Evolutionary conservation across 92 coral and sea anemone genomes (phyloP).

Genomic region (Bergia puertoricense): DNA sequence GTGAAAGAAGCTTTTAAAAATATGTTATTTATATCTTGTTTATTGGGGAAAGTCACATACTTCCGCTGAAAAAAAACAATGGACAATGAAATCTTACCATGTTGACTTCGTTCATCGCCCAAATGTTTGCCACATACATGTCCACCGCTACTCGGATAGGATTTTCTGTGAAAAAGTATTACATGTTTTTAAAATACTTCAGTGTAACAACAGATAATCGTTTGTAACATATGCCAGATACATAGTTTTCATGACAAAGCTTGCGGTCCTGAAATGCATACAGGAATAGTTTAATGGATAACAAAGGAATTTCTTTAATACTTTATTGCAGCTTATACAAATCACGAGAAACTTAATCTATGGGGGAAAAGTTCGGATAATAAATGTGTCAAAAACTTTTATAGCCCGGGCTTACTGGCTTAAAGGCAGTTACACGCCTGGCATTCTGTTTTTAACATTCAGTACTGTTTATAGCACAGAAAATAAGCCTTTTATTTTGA

Average conservation of each 20-base stretch:
- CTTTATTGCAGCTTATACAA: too few species aligned
- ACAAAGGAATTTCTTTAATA: too few species aligned
- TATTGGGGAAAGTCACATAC: not conserved
- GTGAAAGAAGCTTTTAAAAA: too few species aligned
- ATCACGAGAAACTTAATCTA: too few species aligned
- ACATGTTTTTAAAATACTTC: not conserved
- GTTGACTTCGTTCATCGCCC: conserved; percentile 97
- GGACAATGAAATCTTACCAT: conserved; percentile 64
- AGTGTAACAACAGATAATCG: not conserved
- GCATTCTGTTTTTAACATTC: too few species aligned
- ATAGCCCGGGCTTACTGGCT: too few species aligned
- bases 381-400: too few species aligned
- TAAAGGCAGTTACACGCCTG: too few species aligned
- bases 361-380: too few species aligned
- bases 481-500: too few species aligned
- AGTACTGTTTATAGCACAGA: too few species aligned
- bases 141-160: conserved; percentile 63
- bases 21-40: not conserved
- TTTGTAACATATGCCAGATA: not conserved
- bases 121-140: conserved; percentile 91
- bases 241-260: not conserved
- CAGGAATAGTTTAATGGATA: too few species aligned
- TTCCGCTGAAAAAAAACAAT: not conserved
- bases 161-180: not conserved
- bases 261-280: not conserved